Evolutionary conservation across 2,113 vertebrate genomes (phyloP).

Genomic region (Siphamia tubifer): DNA sequence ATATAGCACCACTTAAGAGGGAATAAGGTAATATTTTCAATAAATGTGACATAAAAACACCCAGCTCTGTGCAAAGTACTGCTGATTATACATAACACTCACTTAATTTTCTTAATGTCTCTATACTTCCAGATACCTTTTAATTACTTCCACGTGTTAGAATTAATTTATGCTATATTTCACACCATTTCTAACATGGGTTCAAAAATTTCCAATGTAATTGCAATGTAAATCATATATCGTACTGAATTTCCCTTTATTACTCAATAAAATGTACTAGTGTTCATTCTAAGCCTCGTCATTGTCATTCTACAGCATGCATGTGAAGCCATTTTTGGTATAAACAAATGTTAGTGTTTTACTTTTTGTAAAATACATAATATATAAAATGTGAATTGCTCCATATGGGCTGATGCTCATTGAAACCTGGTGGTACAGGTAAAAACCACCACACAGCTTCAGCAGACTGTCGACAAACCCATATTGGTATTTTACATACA

Average conservation of each 20-base stretch:
- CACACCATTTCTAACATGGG: neutral
- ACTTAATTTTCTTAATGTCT: neutral
- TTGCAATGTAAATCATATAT: no score
- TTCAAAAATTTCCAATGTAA: neutral
- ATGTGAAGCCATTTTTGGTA: neutral
- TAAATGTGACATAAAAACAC: constrained; percentile 1
- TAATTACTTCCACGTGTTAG: constrained; percentile 1
- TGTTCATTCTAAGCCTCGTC: neutral
- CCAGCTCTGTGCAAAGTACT: neutral
- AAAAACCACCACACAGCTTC: neutral
- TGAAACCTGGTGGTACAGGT: neutral
- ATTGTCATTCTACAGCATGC: neutral
- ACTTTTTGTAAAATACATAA: neutral
- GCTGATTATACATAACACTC: neutral
- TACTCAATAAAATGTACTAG: no score
- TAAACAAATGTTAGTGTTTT: neutral
- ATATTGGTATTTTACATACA: neutral
- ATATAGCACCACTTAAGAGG: neutral
- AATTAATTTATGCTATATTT: neutral
- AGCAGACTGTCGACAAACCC: neutral
- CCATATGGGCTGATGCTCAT: neutral
- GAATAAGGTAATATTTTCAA: neutral
- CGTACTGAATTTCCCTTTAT: neutral
- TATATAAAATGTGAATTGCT: constrained; percentile 8
- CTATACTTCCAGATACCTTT: no score